These are phyloP conservation scores for Typhlomys cinereus DNA, from an alignment of 2,113 vertebrate genomes.

Conservation along the genomic window DNA sequence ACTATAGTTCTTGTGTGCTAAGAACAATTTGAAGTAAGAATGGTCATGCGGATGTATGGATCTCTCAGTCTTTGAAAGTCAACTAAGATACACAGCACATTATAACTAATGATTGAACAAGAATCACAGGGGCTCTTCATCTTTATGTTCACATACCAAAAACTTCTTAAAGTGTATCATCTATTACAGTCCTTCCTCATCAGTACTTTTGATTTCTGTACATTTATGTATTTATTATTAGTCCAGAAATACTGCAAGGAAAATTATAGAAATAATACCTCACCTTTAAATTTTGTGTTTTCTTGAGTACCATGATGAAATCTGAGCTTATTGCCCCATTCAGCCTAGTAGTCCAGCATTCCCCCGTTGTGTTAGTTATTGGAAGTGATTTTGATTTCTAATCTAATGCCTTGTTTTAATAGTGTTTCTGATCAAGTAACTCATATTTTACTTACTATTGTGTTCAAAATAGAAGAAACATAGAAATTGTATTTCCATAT, in stretches of 20 bases:
- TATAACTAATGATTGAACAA: constrained; percentile 37
- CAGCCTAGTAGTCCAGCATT: no score
- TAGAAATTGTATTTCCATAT: not conserved
- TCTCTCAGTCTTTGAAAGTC: constrained; percentile 24
- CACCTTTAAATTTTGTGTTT: not conserved
- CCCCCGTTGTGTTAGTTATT: not conserved
- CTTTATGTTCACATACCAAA: not conserved
- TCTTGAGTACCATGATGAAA: not conserved
- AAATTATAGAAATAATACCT: not conserved
- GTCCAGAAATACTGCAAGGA: not conserved
- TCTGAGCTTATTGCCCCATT: no score
- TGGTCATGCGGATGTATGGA: no score
- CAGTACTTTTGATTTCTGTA: not conserved
- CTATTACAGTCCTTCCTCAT: not conserved
- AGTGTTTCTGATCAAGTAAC: not conserved
- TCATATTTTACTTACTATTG: not conserved
- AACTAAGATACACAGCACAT: not conserved
- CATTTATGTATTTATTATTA: no score
- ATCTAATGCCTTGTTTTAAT: not conserved
- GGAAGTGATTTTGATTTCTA: not conserved
- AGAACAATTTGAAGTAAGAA: constrained; percentile 29
- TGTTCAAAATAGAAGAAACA: not conserved
- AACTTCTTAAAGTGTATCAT: not conserved
- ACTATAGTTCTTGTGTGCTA: not conserved
- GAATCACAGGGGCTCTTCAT: not conserved